Conservation (phyloP, 2,113 vertebrate genomes). For the Pseudonaja textilis region DNA sequence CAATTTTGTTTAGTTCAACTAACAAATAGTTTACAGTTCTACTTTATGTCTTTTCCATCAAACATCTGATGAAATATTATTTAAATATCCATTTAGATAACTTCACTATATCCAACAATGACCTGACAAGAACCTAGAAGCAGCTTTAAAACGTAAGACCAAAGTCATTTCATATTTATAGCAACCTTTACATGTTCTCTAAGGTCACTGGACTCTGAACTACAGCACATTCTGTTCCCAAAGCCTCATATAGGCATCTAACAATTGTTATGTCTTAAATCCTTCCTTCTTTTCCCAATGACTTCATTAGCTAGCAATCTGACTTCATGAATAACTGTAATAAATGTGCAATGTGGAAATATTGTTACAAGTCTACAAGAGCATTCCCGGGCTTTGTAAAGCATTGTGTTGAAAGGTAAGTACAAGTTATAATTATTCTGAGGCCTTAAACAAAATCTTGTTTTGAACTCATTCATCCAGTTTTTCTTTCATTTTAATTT, state of each 20-base stretch:
- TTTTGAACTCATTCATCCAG: conserved; percentile 11
- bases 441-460: conserved; percentile 47
- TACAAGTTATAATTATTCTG: conserved; percentile 47
- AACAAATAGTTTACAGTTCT: background rate
- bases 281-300: conserved; percentile 25
- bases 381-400: conserved; percentile 46
- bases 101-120: background rate
- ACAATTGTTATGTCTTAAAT: conserved; percentile 58
- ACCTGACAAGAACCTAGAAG: background rate
- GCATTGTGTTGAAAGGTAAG: conserved; percentile 37
- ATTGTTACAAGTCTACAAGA: conserved; percentile 49
- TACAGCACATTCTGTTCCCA: conserved; percentile 36
- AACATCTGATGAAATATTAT: background rate
- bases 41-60: background rate
- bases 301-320: conserved; percentile 61
- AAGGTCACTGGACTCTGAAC: conserved; percentile 36
- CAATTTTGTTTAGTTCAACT: background rate
- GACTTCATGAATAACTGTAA: conserved; percentile 58
- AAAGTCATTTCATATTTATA: conserved; percentile 45
- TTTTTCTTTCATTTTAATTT: conserved; percentile 27
- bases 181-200: background rate
- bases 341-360: conserved; percentile 55
- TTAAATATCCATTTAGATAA: background rate
- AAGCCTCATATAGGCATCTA: conserved; percentile 46
- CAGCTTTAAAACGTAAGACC: conserved; percentile 10